phyloP scores from a whole-genome alignment of 2,797 vertebrate species.

The Acanthopagrus latus region DNA sequence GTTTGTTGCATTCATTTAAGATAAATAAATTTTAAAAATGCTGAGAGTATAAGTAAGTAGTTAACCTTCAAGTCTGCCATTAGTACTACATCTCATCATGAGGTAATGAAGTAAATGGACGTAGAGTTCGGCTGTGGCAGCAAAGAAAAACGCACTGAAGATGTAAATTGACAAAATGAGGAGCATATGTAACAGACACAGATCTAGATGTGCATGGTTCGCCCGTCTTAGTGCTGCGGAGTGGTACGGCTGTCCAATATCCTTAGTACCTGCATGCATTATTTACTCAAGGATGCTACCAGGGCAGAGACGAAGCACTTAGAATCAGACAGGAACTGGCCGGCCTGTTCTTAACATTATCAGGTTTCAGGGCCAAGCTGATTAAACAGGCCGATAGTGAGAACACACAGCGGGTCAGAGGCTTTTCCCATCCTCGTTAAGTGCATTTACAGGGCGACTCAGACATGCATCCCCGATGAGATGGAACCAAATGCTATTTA shows the following conservation, averaged over 20 bases:
- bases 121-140: background rate
- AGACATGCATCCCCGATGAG: background rate
- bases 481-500: background rate
- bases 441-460: background rate
- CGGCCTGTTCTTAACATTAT: constrained; percentile 51
- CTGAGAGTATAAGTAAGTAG: constrained; percentile 30
- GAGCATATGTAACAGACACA: background rate
- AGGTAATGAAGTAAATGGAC: constrained; percentile 39
- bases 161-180: constrained; percentile 42
- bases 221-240: constrained; percentile 45
- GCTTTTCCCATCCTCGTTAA: constrained; percentile 16
- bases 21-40: constrained; percentile 22
- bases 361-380: constrained; percentile 57
- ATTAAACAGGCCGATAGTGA: constrained; percentile 38
- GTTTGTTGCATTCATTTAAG: constrained; percentile 39
- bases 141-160: constrained; percentile 31
- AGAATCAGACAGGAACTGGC: constrained; percentile 58
- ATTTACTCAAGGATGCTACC: constrained; percentile 76
- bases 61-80: constrained; percentile 39
- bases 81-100: constrained; percentile 21
- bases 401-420: background rate
- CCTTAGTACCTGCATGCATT: constrained; percentile 76
- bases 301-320: constrained; percentile 63
- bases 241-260: constrained; percentile 61
- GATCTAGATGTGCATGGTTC: constrained; percentile 48